Conservation (phyloP, 2,113 vertebrate species). For the Petrocephalus zakoni region DNA sequence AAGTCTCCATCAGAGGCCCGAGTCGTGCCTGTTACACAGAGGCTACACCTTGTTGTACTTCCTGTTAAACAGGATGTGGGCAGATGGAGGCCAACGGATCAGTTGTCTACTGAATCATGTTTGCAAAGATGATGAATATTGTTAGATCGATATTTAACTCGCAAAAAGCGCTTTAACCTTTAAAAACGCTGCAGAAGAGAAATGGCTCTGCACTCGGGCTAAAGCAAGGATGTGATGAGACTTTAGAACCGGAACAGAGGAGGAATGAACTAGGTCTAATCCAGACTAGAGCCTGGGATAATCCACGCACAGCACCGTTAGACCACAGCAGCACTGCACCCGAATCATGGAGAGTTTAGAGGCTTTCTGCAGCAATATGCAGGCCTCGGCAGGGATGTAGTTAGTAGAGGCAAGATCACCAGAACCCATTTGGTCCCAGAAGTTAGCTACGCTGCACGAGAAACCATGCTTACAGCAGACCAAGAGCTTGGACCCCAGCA, state of each 20-base stretch:
- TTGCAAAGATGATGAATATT: neutral
- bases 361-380: neutral
- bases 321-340: neutral
- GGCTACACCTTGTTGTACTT: conserved; percentile 1
- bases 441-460: neutral
- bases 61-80: conserved; percentile 25
- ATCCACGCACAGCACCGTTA: neutral
- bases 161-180: neutral
- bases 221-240: neutral
- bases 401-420: neutral
- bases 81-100: conserved; percentile 19
- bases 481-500: neutral
- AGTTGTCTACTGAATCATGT: neutral
- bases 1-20: neutral
- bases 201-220: neutral
- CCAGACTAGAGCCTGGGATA: neutral
- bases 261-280: neutral
- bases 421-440: neutral
- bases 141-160: neutral
- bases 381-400: neutral
- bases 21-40: neutral
- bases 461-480: neutral
- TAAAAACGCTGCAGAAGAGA: neutral
- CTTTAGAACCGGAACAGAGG: neutral
- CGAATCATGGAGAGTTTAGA: neutral